phyloP scores from a whole-genome alignment of 2,888 invertebrate genomes.

The Mesorhabditis spiculigera region DNA sequence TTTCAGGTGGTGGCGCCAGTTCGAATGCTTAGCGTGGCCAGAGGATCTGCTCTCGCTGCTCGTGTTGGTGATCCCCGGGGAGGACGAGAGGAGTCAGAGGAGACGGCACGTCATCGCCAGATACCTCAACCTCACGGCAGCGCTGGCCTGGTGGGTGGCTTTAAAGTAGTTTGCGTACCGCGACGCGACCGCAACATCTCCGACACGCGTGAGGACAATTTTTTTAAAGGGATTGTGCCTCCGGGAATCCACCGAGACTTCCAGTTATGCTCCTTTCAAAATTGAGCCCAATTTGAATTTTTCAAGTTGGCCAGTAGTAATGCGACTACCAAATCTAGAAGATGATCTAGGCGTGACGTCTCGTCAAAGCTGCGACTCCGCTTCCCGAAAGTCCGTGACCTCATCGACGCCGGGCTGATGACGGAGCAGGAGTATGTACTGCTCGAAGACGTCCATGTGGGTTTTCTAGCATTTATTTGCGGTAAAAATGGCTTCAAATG shows the following conservation, averaged over 20 bases:
- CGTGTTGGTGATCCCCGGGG: slow-evolving; percentile 30
- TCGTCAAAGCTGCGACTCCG: slow-evolving; percentile 45
- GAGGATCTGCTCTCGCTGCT: slow-evolving; percentile 39
- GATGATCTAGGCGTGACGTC: slow-evolving; percentile 35
- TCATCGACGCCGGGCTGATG: slow-evolving; percentile 32
- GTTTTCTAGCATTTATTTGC: not conserved
- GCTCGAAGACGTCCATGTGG: slow-evolving; percentile 30
- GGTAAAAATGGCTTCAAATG: not conserved
- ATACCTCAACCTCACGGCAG: slow-evolving; percentile 41
- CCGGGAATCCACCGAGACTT: too few relatives aligned
- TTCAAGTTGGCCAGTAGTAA: not conserved
- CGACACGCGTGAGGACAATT: too few relatives aligned
- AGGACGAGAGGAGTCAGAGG: slow-evolving; percentile 29
- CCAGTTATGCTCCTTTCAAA: too few relatives aligned
- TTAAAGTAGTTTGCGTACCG: too few relatives aligned
- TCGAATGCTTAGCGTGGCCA: slow-evolving; percentile 40
- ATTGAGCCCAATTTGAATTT: too few relatives aligned
- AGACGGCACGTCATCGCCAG: slow-evolving; percentile 39
- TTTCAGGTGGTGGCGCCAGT: slow-evolving; percentile 43
- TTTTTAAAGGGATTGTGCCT: too few relatives aligned
- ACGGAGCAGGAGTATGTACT: slow-evolving; percentile 37
- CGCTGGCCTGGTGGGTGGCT: slow-evolving; percentile 31
- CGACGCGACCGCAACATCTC: too few relatives aligned
- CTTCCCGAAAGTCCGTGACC: slow-evolving; percentile 29
- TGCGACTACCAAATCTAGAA: not conserved